A percentile compares a stretch with the other conserved stretches of the same genome.
phyloP scores from a whole-genome alignment of 2,888 invertebrate species.

The Microctonus hyperodae region DNA sequence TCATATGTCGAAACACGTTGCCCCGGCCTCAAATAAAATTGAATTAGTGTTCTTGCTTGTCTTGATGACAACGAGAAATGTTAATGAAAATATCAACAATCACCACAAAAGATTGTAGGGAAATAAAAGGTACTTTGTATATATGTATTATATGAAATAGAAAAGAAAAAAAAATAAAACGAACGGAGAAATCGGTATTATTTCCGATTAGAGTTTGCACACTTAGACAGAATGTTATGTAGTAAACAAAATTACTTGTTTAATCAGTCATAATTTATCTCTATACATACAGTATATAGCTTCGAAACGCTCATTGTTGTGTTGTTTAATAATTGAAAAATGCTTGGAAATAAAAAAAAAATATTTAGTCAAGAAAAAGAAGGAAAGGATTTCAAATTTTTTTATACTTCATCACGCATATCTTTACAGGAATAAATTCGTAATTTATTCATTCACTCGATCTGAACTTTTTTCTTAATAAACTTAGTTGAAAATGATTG shows the following conservation, averaged over 20 bases:
- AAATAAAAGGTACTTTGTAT: slow-evolving; percentile 38
- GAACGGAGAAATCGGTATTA: slow-evolving; percentile 26
- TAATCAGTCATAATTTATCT: background rate
- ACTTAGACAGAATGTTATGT: background rate
- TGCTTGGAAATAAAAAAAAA: background rate
- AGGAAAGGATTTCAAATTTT: background rate
- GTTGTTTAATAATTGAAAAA: background rate
- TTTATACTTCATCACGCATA: background rate
- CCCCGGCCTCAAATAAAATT: background rate
- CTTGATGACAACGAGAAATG: background rate
- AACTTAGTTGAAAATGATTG: no score
- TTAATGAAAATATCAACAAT: background rate
- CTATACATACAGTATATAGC: background rate
- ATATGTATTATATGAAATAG: slow-evolving; percentile 46
- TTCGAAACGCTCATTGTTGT: background rate
- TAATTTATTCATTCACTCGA: background rate
- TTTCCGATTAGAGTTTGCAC: background rate
- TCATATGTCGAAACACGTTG: background rate
- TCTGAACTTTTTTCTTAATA: no score
- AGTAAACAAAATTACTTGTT: no score
- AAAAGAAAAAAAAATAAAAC: background rate
- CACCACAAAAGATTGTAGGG: background rate
- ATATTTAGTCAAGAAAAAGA: background rate
- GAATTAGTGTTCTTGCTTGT: background rate
- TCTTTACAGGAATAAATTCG: background rate